Evolutionary conservation across 2,113 vertebrate genomes (phyloP).

Genomic region (Cariama cristata): DNA sequence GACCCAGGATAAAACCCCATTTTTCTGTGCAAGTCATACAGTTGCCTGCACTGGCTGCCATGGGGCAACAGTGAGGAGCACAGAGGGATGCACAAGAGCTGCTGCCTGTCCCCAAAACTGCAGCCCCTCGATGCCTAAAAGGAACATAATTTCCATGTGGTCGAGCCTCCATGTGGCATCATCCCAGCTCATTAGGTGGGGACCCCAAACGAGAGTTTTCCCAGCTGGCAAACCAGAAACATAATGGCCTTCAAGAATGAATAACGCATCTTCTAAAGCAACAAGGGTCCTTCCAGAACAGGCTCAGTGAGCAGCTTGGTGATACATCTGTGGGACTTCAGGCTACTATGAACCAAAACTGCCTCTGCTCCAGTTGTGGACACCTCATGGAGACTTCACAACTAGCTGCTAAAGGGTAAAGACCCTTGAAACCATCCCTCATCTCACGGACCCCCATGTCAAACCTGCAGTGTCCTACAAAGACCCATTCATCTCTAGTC

Average conservation of each 20-base stretch:
- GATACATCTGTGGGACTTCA: not conserved
- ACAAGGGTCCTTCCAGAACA: fast-evolving
- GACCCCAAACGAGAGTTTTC: not conserved
- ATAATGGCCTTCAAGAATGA: not conserved
- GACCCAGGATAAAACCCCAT: not conserved
- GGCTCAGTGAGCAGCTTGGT: not conserved
- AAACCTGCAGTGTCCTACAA: not conserved
- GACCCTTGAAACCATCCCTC: fast-evolving
- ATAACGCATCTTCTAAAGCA: not conserved
- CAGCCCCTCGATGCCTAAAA: not conserved
- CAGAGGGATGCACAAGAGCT: not conserved
- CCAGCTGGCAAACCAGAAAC: not conserved
- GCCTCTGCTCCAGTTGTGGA: not conserved
- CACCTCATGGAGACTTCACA: not conserved
- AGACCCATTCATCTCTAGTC: not conserved
- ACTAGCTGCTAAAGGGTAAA: not conserved
- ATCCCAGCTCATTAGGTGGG: not conserved
- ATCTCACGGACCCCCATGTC: no score
- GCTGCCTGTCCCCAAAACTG: not conserved
- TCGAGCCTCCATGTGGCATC: fast-evolving
- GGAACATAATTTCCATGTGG: not conserved
- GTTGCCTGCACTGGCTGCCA: not conserved
- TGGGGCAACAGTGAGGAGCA: not conserved
- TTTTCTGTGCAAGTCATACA: not conserved
- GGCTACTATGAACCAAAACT: not conserved